These are phyloP conservation scores for Bostrychus sinensis DNA, from an alignment of 2,113 vertebrate species.

Conservation along the genomic window DNA sequence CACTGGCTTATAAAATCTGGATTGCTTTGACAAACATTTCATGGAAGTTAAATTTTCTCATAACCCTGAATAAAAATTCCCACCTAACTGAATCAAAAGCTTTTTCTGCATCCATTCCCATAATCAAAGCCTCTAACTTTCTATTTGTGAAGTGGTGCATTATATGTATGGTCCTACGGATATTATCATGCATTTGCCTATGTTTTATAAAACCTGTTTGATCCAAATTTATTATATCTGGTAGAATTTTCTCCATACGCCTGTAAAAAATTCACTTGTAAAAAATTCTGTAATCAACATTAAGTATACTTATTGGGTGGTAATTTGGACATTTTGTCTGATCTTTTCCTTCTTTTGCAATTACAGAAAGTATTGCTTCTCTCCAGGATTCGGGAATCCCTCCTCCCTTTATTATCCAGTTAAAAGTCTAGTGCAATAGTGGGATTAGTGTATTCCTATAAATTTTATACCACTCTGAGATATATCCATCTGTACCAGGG, in stretches of 20 bases:
- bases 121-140: background rate
- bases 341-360: slow-evolving; percentile 12
- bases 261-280: background rate
- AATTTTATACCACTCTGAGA: too few species aligned
- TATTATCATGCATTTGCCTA: too few species aligned
- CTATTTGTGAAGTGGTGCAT: background rate
- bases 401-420: background rate
- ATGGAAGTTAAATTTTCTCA: background rate
- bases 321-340: background rate
- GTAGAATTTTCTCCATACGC: background rate
- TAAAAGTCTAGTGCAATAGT: too few species aligned
- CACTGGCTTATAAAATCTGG: background rate
- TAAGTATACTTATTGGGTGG: background rate
- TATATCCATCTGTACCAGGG: too few species aligned
- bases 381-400: background rate
- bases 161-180: background rate
- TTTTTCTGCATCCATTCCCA: background rate
- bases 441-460: too few species aligned
- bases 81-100: background rate
- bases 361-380: background rate
- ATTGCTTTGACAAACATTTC: too few species aligned
- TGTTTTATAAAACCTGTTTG: background rate
- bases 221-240: background rate
- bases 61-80: background rate
- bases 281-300: slow-evolving; percentile 17